A percentile compares a stretch with the other conserved stretches of the same genome.
Evolutionary conservation across 2,113 vertebrate genomes (phyloP).

Genomic region (Xenopus laevis): DNA sequence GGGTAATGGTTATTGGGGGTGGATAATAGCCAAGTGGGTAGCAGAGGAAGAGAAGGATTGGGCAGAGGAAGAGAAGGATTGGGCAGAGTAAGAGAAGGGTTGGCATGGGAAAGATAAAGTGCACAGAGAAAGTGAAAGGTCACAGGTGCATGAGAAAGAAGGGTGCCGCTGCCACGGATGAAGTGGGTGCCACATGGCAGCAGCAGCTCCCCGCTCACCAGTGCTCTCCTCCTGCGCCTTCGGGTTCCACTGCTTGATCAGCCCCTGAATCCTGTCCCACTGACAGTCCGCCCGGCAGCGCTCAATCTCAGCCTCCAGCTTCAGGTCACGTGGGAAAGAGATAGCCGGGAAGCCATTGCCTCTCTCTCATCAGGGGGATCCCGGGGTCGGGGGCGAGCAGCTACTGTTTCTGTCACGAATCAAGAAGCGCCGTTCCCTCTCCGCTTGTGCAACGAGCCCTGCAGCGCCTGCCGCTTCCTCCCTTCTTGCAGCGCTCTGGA

Average conservation of each 20-base stretch:
- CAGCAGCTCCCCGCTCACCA: too few species aligned
- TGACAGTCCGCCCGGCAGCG: constrained; percentile 67
- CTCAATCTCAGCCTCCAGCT: constrained; percentile 68
- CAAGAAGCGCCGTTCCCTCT: constrained; percentile 5
- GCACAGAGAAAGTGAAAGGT: too few species aligned
- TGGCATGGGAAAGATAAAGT: too few species aligned
- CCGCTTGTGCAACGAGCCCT: not conserved
- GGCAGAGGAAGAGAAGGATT: too few species aligned
- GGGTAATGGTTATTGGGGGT: too few species aligned
- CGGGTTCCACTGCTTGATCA: constrained; percentile 57
- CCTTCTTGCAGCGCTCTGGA: not conserved
- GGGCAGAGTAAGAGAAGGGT: too few species aligned
- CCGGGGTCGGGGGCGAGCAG: not conserved
- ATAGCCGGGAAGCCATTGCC: constrained; percentile 54
- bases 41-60: too few species aligned
- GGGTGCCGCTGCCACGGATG: too few species aligned
- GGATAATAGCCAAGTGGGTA: too few species aligned
- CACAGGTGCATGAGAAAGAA: too few species aligned
- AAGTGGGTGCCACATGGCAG: too few species aligned
- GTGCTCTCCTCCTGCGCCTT: constrained; percentile 48
- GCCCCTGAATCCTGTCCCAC: constrained; percentile 58
- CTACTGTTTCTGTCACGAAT: not conserved
- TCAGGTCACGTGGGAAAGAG: constrained; percentile 65
- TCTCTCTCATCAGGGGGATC: too few species aligned
- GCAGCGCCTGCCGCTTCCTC: not conserved